Base-by-base conservation (phyloP, 2,888 invertebrate species). In the Polyommatus icarus region DNA sequence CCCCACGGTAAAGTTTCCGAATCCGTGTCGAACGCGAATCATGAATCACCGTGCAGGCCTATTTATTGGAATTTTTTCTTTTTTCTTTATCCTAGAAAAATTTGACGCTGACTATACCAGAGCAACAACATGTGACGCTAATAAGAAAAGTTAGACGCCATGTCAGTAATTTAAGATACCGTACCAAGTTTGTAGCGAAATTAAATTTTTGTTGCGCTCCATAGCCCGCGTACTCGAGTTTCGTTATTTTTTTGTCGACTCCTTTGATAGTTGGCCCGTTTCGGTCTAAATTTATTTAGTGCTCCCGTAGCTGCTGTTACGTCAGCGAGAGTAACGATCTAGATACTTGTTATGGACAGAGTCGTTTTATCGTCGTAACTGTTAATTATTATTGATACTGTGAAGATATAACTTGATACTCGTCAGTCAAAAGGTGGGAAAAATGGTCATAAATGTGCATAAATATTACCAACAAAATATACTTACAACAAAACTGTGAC, bases 101-200 rank as follows among this genome's bases (percentile, higher is more conserved):
- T 10, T 3, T 46, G 10, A 46, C 46, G 46, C 46, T 46, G 46
- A 46, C 46, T 46, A 10, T 46, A 46, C 46, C 76, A 76, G 29
- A 10, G 40, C 46, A 18, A 29, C 29, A 50, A n/a, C 54, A 75
- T 75, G 72, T 57, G 59, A 57, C 32, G 59, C 85, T 89, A 89
- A 88, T 87, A 89, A 86, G 89, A 88, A 90, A 90, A 91, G 83
- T 90, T 90, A 79, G 77, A 84, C 84, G 85, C 86, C 84, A 86
- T 84, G 88, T 88, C 86, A 87, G 89, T 89, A 87, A 90, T 88
- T 90, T 89, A 87, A 86, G 85, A 85, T 29, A 80, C 85, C 85
- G 86, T 87, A 87, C 80, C 86, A 88, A 90, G 86, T 90, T 83
- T 85, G 85, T 85, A 85, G 85, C 86, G 83, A 88, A 89, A 89